phyloP scores from a whole-genome alignment of 2,888 invertebrate genomes.

The Melieria omissa region DNA sequence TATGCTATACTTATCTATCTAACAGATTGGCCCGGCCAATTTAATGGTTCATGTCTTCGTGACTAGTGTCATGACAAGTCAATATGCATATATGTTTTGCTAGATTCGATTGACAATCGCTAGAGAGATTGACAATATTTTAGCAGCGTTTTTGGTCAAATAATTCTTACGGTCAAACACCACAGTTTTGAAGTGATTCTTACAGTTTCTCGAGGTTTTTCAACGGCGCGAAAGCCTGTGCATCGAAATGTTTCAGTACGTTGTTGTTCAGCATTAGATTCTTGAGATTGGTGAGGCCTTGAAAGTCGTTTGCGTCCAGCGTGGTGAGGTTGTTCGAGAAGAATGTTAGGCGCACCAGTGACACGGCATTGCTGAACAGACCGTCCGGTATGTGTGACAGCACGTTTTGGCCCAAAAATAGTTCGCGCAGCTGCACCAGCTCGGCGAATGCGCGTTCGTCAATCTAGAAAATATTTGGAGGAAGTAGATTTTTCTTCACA shows the following conservation, averaged over 20 bases:
- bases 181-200: slow-evolving; percentile 48
- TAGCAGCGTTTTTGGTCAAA: no score
- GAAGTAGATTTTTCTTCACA: slow-evolving; percentile 34
- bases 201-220: slow-evolving; percentile 69
- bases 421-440: slow-evolving; percentile 67
- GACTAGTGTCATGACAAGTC: no score
- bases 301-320: slow-evolving; percentile 67
- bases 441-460: slow-evolving; percentile 67
- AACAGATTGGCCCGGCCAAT: no score
- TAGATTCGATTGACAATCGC: no score
- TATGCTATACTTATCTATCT: no score
- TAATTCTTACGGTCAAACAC: no score
- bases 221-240: slow-evolving; percentile 66
- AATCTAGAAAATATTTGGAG: slow-evolving; percentile 57
- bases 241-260: slow-evolving; percentile 67
- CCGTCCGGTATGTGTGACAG: slow-evolving; percentile 67
- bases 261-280: slow-evolving; percentile 74
- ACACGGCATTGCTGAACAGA: slow-evolving; percentile 66
- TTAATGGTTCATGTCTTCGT: no score
- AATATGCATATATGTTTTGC: no score
- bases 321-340: slow-evolving; percentile 69
- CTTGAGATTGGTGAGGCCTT: slow-evolving; percentile 67
- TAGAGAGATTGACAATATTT: no score
- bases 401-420: slow-evolving; percentile 71
- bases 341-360: slow-evolving; percentile 69